Evolutionary conservation across 2,113 vertebrate genomes (phyloP).

Genomic region (Gymnogyps californianus): DNA sequence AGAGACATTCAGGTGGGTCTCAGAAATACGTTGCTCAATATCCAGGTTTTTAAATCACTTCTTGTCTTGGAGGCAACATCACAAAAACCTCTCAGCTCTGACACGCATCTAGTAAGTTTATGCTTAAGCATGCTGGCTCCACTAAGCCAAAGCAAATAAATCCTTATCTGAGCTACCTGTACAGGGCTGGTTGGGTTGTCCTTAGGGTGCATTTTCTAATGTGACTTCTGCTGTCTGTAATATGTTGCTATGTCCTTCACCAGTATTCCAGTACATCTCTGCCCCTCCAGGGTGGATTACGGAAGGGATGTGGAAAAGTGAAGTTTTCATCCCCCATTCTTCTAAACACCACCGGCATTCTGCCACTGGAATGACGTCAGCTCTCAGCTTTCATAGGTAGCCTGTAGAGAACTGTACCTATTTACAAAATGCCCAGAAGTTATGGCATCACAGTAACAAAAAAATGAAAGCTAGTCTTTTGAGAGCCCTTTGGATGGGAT

Average conservation of each 20-base stretch:
- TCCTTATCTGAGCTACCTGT: neutral
- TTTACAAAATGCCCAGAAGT: neutral
- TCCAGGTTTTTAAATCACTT: neutral
- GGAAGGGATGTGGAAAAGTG: neutral
- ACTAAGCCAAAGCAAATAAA: neutral
- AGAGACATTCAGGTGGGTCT: neutral
- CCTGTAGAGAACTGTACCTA: neutral
- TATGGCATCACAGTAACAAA: neutral
- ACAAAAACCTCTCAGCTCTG: neutral
- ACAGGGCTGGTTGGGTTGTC: neutral
- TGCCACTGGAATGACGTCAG: neutral
- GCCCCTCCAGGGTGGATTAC: neutral
- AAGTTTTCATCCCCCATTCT: neutral
- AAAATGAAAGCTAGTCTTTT: neutral
- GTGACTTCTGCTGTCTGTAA: neutral
- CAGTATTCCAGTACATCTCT: neutral
- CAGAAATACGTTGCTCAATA: neutral
- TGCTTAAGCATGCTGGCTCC: neutral
- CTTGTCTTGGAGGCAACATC: neutral
- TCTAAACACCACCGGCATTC: neutral
- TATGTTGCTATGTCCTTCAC: neutral
- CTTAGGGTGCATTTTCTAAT: neutral
- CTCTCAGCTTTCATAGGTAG: neutral
- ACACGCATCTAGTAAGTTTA: neutral
- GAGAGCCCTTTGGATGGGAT: neutral